Conservation (phyloP, 2,888 invertebrate species). For the Capitulum mitella region DNA sequence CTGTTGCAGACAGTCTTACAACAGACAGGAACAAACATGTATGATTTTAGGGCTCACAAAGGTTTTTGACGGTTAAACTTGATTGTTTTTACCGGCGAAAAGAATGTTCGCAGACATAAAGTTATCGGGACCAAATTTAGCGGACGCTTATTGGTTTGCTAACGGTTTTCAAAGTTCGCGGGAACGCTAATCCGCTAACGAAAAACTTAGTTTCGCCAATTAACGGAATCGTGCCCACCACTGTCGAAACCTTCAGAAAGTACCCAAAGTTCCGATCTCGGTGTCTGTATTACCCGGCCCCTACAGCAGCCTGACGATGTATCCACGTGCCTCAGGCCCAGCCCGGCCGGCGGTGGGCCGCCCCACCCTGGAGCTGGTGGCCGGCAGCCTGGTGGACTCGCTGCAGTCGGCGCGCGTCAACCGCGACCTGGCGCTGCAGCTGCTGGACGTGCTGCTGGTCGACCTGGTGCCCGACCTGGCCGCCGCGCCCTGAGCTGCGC, state of each 20-base stretch:
- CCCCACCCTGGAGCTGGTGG: not conserved
- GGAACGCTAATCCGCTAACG: not conserved
- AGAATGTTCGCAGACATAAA: not conserved
- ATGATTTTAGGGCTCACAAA: not conserved
- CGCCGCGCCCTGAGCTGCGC: not conserved
- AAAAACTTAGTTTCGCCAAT: not conserved
- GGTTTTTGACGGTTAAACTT: too few species aligned
- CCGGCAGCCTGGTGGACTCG: not conserved
- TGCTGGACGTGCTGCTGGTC: not conserved
- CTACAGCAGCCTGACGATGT: too few species aligned
- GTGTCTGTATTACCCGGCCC: too few species aligned
- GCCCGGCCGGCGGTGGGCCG: not conserved
- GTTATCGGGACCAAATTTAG: not conserved
- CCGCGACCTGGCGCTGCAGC: slow-evolving; percentile 9
- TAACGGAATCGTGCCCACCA: too few species aligned
- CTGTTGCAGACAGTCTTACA: not conserved
- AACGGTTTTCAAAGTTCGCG: not conserved
- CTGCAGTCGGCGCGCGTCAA: slow-evolving; percentile 1
- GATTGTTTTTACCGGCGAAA: too few species aligned
- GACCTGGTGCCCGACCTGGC: slow-evolving; percentile 4
- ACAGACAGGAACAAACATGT: not conserved
- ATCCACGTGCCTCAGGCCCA: not conserved
- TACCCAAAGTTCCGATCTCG: too few species aligned
- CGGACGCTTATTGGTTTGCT: not conserved
- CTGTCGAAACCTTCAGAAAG: too few species aligned